These are phyloP conservation scores for Sisyra terminalis DNA, from an alignment of 2,888 invertebrate genomes.

Conservation along the genomic window DNA sequence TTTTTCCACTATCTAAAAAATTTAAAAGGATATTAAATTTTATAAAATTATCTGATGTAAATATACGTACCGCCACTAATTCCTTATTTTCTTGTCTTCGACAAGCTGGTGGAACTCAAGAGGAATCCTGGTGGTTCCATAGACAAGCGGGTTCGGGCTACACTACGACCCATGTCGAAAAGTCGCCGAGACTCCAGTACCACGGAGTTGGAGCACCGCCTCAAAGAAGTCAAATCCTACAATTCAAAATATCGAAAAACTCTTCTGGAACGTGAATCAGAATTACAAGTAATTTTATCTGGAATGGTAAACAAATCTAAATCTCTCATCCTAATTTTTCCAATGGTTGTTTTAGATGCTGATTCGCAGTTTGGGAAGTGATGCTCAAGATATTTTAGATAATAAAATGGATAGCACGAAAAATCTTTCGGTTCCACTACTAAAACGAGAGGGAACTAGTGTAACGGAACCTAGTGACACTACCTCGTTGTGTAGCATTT, in stretches of 20 bases:
- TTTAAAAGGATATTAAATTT: too few relatives aligned
- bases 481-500: constrained; percentile 54
- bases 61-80: too few relatives aligned
- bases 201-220: constrained; percentile 64
- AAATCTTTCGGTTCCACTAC: constrained; percentile 27
- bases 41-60: too few relatives aligned
- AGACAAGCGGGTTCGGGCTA: constrained; percentile 72
- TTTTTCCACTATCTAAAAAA: too few relatives aligned
- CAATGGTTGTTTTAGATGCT: constrained; percentile 34
- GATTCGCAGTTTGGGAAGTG: constrained; percentile 46
- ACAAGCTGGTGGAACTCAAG: constrained; percentile 81
- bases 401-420: constrained; percentile 20
- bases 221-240: constrained; percentile 68
- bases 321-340: neutral
- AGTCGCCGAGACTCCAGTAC: constrained; percentile 65
- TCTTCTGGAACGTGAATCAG: constrained; percentile 68
- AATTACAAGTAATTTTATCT: constrained; percentile 42
- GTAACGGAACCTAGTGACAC: constrained; percentile 55
- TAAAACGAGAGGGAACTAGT: constrained; percentile 36
- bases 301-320: neutral
- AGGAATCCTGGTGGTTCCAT: constrained; percentile 70
- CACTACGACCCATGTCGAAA: constrained; percentile 69
- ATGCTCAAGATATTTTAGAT: constrained; percentile 29
- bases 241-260: constrained; percentile 74
- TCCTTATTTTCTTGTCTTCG: too few relatives aligned